Evolutionary conservation across 2,888 invertebrate genomes (phyloP).

Genomic region (Zonitis immaculata): DNA sequence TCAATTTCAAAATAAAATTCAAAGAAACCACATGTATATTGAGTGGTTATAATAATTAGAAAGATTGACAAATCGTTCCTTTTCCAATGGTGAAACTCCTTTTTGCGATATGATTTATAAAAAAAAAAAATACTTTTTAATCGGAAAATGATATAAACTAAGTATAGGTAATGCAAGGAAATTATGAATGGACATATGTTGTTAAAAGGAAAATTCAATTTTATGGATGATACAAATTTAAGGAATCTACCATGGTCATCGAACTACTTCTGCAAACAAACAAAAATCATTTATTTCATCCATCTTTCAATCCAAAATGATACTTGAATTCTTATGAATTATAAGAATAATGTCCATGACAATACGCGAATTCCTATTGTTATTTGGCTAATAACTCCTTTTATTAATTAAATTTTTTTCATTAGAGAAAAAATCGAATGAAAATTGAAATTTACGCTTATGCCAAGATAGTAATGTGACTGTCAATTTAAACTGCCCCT

Average conservation of each 20-base stretch:
- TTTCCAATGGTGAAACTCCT: slow-evolving; percentile 23
- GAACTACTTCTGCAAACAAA: slow-evolving; percentile 3
- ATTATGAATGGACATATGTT: neutral
- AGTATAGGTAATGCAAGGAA: slow-evolving; percentile 3
- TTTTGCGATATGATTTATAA: slow-evolving; percentile 3
- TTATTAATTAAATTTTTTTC: neutral
- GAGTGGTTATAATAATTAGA: neutral
- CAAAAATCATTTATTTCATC: neutral
- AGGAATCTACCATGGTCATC: neutral
- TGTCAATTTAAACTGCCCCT: slow-evolving; percentile 1
- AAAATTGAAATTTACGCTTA: slow-evolving; percentile 2
- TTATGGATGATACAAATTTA: neutral
- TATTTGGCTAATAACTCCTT: slow-evolving; percentile 1
- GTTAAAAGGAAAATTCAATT: neutral
- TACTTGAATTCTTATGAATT: neutral
- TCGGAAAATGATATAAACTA: slow-evolving; percentile 6
- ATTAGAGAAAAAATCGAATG: neutral
- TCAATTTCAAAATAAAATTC: neutral
- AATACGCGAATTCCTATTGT: neutral
- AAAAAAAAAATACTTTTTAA: slow-evolving; percentile 5
- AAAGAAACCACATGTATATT: neutral
- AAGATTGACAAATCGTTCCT: slow-evolving; percentile 10
- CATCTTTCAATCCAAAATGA: neutral
- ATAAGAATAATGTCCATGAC: too few species aligned
- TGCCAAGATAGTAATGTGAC: neutral